Percentiles rank a stretch among this genome's conserved stretches.
Conservation (phyloP, 2,888 invertebrate species). For the Tiphia femorata region DNA sequence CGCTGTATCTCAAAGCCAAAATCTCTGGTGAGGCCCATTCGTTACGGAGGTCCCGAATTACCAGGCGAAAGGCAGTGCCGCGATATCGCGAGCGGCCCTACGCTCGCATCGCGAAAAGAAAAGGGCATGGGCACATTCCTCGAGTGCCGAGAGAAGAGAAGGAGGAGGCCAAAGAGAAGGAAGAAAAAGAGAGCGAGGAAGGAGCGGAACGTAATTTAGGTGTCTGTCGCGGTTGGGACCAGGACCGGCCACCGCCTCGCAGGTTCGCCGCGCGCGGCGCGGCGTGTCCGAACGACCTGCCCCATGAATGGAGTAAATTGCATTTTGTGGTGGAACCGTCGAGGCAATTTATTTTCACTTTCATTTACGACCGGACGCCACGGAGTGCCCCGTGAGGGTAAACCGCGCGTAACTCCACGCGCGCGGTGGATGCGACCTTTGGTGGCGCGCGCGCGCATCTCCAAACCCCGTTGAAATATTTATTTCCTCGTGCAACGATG, state of each 20-base stretch:
- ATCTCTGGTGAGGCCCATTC: no score
- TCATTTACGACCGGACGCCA: slow-evolving; percentile 40
- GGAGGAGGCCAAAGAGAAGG: not conserved
- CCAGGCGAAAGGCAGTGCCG: no score
- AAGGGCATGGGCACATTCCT: slow-evolving; percentile 9
- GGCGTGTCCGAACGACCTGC: slow-evolving; percentile 21
- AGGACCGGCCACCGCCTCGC: slow-evolving; percentile 10
- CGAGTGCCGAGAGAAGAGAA: not conserved
- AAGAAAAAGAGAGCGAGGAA: slow-evolving; percentile 19
- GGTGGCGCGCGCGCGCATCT: no score
- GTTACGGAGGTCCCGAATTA: not conserved
- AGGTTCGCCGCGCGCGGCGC: not conserved
- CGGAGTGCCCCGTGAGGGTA: not conserved
- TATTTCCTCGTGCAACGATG: no score
- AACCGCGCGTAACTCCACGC: not conserved
- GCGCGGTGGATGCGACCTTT: not conserved
- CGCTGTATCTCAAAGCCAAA: no score
- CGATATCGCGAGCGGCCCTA: not conserved
- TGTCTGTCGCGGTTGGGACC: slow-evolving; percentile 16
- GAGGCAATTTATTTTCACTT: slow-evolving; percentile 51
- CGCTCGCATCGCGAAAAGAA: not conserved
- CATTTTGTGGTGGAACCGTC: slow-evolving; percentile 39
- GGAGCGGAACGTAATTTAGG: slow-evolving; percentile 33
- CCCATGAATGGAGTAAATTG: slow-evolving; percentile 45
- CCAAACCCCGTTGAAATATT: no score